These are phyloP conservation scores for Dryoscopus gambensis DNA, from an alignment of 2,113 vertebrate species.

Conservation along the genomic window DNA sequence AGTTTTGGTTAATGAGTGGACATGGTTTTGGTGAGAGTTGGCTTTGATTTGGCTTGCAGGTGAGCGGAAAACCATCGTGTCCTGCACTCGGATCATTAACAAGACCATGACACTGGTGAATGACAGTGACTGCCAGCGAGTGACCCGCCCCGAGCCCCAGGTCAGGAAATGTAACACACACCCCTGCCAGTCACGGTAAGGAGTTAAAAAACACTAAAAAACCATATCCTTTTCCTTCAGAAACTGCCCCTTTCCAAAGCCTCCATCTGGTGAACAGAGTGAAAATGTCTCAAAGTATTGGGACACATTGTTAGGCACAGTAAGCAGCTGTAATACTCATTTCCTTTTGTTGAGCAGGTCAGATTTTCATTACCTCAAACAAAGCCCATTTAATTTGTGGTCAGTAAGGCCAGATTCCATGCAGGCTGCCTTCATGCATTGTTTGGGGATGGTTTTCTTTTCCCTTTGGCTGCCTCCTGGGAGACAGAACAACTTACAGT, in stretches of 20 bases:
- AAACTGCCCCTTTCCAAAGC: neutral
- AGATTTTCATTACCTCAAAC: slow-evolving; percentile 19
- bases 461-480: neutral
- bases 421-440: neutral
- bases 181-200: slow-evolving; percentile 91
- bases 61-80: slow-evolving; percentile 87
- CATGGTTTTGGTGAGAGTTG: neutral
- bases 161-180: slow-evolving; percentile 87
- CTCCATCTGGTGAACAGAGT: neutral
- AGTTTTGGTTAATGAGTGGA: neutral
- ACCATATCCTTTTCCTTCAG: neutral
- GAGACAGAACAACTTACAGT: neutral
- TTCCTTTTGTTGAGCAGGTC: slow-evolving; percentile 27
- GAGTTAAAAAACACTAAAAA: neutral
- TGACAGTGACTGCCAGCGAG: slow-evolving; percentile 82
- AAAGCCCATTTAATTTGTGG: neutral
- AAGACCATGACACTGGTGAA: slow-evolving; percentile 86
- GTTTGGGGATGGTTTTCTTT: neutral
- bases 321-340: slow-evolving; percentile 10
- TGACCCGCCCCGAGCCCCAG: slow-evolving; percentile 84
- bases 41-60: slow-evolving; percentile 67
- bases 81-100: slow-evolving; percentile 88
- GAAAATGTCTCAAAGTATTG: neutral
- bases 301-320: neutral
- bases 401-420: neutral